phyloP scores from a whole-genome alignment of 2,797 vertebrate genomes.

The Morus bassanus region DNA sequence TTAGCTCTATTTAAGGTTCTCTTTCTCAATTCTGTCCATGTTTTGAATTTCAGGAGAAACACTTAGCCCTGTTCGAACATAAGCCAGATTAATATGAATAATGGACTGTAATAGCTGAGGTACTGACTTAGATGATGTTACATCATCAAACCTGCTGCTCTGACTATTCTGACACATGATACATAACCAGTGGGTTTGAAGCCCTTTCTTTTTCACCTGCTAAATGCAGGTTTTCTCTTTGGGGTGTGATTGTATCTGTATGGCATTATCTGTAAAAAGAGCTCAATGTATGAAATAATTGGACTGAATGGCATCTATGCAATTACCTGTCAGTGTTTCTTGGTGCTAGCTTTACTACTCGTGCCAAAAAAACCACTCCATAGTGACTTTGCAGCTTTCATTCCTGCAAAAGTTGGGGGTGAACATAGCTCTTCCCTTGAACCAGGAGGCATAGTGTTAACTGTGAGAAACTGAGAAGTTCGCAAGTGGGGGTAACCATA shows the following conservation, averaged over 20 bases:
- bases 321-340: neutral
- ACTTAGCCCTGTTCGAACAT: neutral
- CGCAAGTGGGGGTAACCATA: neutral
- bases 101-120: neutral
- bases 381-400: neutral
- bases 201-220: neutral
- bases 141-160: neutral
- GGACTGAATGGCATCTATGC: neutral
- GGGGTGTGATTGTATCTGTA: neutral
- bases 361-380: neutral
- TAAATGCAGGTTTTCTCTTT: neutral
- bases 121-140: neutral
- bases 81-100: neutral
- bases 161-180: neutral
- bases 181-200: neutral
- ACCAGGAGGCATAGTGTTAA: neutral
- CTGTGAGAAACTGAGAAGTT: neutral
- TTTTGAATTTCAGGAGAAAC: neutral
- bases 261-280: neutral
- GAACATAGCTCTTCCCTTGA: neutral
- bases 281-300: neutral
- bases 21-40: neutral
- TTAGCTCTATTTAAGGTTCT: neutral
- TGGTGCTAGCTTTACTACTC: neutral
- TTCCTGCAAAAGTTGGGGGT: neutral